A percentile compares a stretch with the other conserved stretches of the same genome.
These are phyloP conservation scores for Steinernema khuongi DNA, from an alignment of 1,140 invertebrate species.

Conservation along the genomic window DNA sequence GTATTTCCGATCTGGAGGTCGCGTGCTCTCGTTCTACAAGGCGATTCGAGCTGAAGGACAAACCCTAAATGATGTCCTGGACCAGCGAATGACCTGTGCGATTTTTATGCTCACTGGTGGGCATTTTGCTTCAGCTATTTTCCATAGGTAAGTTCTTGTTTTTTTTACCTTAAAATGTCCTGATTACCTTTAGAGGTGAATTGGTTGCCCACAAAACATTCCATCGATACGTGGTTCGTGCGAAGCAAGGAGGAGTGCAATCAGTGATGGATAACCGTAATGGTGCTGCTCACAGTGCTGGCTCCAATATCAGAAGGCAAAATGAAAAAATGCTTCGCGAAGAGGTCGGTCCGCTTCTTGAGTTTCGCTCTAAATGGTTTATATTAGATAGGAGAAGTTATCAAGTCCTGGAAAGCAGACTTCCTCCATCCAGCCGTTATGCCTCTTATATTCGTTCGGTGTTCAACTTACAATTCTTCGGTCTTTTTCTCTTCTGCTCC, in stretches of 20 bases:
- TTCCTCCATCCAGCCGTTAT: conserved; percentile 65
- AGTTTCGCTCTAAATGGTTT: too few relatives aligned
- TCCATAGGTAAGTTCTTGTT: conserved; percentile 26
- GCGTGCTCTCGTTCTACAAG: not conserved
- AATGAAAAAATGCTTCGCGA: conserved; percentile 65
- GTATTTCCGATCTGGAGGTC: not conserved
- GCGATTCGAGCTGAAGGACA: not conserved
- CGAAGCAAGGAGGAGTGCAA: conserved; percentile 77
- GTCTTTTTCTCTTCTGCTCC: conserved; percentile 69
- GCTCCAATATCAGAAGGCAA: conserved; percentile 73
- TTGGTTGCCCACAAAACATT: conserved; percentile 75
- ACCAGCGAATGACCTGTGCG: conserved; percentile 14
- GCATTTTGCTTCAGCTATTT: conserved; percentile 31
- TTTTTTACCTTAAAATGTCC: not conserved
- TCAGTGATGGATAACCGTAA: conserved; percentile 68
- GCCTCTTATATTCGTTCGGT: conserved; percentile 73
- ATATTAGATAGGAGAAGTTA: conserved; percentile 67
- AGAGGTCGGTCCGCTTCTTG: too few relatives aligned
- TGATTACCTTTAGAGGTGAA: conserved; percentile 60
- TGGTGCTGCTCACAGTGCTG: conserved; percentile 71
- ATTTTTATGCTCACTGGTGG: conserved; percentile 35
- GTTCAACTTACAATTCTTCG: conserved; percentile 70
- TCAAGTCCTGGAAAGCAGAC: conserved; percentile 68
- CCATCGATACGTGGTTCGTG: conserved; percentile 77
- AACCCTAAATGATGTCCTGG: not conserved